Base-by-base conservation (phyloP, 2,888 invertebrate species). In the Dasypolia templi region DNA sequence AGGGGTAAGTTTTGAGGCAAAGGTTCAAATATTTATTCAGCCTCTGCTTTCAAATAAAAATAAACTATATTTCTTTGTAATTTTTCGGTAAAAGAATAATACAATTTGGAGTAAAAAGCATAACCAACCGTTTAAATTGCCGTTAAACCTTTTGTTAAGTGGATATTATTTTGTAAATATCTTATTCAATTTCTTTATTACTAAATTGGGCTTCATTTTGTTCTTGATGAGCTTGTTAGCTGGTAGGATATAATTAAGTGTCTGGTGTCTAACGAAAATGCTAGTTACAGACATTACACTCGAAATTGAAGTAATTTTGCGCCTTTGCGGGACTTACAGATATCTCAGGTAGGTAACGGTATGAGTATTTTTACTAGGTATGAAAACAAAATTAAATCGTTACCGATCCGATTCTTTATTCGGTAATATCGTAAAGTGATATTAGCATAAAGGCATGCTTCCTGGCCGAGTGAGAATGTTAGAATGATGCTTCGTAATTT, bases 11-110 rank as follows among this genome's bases (percentile, higher is more conserved):
- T 64, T 44, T 26, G 12, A 58, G 9, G 59, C 70, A 29, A 56
- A 4, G 77, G 55, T 51, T 1, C 7, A 29, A 26, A 14, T 39
- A 19, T 22, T 53, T 11, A 62, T 65, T 69, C 70, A 69, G 75
- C 65, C 42, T 65, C 9, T 22, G 19, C 26, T 62, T 62, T 44
- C 4, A 62, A 61, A 22, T 2, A 39, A 35, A 14, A 22, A 39
- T 17, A 0, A 14, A 22, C 58, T 17, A 0, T 5, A 35, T 35
- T 35, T n/a, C 5, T 29, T 61, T 61, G 55, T 3, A 9, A 26
- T 26, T 7, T 29, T 9, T 32, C 32, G 9, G 7, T 29, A 56
- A 56, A 56, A 53, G 26, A 26, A 53, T 17, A 53, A n/a, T n/a
- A n/a, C n/a, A n/a, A 26, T 14, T 29, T 17, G 19, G 9, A 56